Evolutionary conservation across 2,113 vertebrate genomes (phyloP).

Genomic region (Sinosuthora webbiana): DNA sequence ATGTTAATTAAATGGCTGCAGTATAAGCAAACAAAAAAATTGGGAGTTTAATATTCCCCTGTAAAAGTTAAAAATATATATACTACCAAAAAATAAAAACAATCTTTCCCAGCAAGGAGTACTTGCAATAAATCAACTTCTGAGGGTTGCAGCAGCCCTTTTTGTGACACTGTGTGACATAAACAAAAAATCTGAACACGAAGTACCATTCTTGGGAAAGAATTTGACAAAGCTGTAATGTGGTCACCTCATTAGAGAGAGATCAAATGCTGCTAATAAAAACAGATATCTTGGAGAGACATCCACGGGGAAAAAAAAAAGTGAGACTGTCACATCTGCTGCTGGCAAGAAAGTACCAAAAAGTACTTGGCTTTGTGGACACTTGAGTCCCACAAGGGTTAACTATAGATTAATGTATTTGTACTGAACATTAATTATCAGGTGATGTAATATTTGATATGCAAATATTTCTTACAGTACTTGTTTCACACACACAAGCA

Average conservation of each 20-base stretch:
- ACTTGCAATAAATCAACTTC: slow-evolving; percentile 29
- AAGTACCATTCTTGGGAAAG: slow-evolving; percentile 6
- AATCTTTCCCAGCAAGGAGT: slow-evolving; percentile 21
- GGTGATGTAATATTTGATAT: background rate
- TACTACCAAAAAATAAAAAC: background rate
- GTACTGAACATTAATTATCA: background rate
- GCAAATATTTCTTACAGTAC: background rate
- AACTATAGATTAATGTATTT: background rate
- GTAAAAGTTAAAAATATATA: background rate
- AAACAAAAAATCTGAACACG: slow-evolving; percentile 47
- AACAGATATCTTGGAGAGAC: background rate
- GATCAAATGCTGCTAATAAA: slow-evolving; percentile 35
- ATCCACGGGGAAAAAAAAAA: background rate
- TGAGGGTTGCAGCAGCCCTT: background rate
- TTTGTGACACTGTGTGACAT: background rate
- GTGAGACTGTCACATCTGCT: background rate
- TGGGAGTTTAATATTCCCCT: background rate
- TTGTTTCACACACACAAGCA: background rate
- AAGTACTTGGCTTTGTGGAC: background rate
- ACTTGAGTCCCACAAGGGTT: background rate
- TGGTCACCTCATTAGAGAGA: background rate
- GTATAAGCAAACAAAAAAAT: background rate
- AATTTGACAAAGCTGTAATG: background rate
- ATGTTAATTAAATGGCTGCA: background rate
- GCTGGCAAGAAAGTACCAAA: background rate